These are phyloP conservation scores for Pterocles orientalis DNA, from an alignment of 2,113 vertebrate species.

Conservation along the genomic window DNA sequence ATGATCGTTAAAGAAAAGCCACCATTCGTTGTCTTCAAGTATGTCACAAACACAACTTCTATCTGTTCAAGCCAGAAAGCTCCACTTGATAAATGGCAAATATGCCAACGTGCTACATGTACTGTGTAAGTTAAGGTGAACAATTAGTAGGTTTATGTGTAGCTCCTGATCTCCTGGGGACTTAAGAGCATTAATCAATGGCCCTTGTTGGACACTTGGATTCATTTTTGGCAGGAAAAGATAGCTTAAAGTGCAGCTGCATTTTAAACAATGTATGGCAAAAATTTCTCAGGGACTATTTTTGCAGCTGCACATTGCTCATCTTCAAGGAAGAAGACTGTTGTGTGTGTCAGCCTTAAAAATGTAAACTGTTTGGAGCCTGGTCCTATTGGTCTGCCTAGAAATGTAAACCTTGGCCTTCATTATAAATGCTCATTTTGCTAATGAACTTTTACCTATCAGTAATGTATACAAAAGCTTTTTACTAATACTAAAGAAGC, in stretches of 20 bases:
- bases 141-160: not conserved
- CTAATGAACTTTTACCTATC: not conserved
- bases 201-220: accelerated
- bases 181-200: not conserved
- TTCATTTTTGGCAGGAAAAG: not conserved
- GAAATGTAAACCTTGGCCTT: not conserved
- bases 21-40: not conserved
- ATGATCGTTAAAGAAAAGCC: not conserved
- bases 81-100: not conserved
- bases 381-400: not conserved
- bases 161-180: not conserved
- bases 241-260: not conserved
- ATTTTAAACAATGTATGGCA: not conserved
- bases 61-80: not conserved
- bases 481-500: not conserved
- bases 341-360: not conserved
- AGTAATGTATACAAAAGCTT: not conserved
- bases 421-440: not conserved
- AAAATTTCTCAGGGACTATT: not conserved
- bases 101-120: not conserved
- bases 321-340: not conserved
- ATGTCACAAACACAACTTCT: not conserved
- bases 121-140: not conserved
- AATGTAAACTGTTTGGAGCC: not conserved
- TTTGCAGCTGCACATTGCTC: not conserved